Base-by-base conservation (phyloP, 2,113 vertebrate genomes). In the Dipodomys merriami region DNA sequence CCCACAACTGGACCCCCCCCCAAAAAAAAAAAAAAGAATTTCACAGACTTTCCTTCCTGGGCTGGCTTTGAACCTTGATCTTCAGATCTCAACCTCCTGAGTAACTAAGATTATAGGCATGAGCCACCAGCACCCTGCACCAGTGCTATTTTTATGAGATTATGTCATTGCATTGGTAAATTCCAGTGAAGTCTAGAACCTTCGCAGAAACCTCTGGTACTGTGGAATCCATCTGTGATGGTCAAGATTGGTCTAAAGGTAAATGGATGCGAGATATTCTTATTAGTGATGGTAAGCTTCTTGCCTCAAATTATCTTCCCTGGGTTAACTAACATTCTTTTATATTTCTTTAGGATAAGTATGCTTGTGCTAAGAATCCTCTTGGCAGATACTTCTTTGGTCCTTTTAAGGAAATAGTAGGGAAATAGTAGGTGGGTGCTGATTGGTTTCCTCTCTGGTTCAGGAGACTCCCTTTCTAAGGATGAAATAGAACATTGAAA, bases 121-220 rank as follows among this genome's bases (percentile, higher is more conserved):
- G 15, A 57, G 15, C 53, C 12, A 57, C 53, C 53, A 57, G 53
- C 53, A 57, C 12, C 15, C 15, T 57, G 53, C 12, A 87, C 64
- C 92, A 81, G 88, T 83, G 88, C 95, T 64, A 83, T 91, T 95
- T 94, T 74, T 81, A 74, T 76, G 7, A 23, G 44, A 94, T 89
- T 23, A 6, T 90, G n/a, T 71, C 72, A 72, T 93, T 94, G 87
- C 92, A 72, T 92, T 91, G 92, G 68, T 95, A 79, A 96, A 95
- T 83, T 79, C 73, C 76, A 68, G 44, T 6, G 20, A 78, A 57
- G 76, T 87, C 25, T 49, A 49, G 78, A 89, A 90, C 72, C 33
- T n/a, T 91, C 53, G 20, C 53, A 67, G 53, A 86, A 68, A 74
- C 73, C 77, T 87, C 72, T 49, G 73, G 16, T 8, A 53, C n/a